Evolutionary conservation across 2,797 vertebrate species (phyloP), one percentile per base, ranked within the genome.

Genomic region (Cossypha caffra): DNA sequence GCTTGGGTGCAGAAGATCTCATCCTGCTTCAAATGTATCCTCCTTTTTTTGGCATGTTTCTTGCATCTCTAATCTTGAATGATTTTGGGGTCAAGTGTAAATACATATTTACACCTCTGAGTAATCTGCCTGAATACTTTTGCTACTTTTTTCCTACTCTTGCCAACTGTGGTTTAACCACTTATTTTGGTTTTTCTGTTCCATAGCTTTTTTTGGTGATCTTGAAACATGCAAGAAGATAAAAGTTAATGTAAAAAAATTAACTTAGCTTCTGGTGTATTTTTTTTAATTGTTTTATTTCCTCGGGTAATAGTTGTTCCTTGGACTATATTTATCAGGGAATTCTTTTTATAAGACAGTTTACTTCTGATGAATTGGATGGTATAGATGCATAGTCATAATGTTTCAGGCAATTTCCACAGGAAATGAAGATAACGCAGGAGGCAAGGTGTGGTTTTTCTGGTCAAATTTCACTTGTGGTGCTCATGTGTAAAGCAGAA

Each of bases 371-470:
- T 38, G 13, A 40, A 40, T 62, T 69, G 25, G 24, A 13, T 72
- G 7, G 4, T 33, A 7, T 0, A 52, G 58, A 12, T 45, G 4
- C 3, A 4, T 7, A 6, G 15, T 68, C 24, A 21, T 11, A 26
- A 4, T 37, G 2, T 42, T 92, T 67, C 16, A 67, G 33, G 37
- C 2, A 26, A 12, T 75, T 76, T 73, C 19, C 3, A 4, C 16
- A 33, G 37, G 38, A 75, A 52, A 20, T 31, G 0, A 73, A 80
- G 86, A 51, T 25, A 54, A 76, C 29, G 3, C 8, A 73, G 16
- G 7, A 66, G 13, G 16, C 16, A 68, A n/a, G 11, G 5, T 43
- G 3, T 0, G 4, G 0, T 7, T 73, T 74, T 73, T 51, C 16
- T 38, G 47, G 11, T 25, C 16, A 24, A 28, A 17, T 37, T 83